phyloP scores from a whole-genome alignment of 2,113 vertebrate genomes.

The Numida meleagris region DNA sequence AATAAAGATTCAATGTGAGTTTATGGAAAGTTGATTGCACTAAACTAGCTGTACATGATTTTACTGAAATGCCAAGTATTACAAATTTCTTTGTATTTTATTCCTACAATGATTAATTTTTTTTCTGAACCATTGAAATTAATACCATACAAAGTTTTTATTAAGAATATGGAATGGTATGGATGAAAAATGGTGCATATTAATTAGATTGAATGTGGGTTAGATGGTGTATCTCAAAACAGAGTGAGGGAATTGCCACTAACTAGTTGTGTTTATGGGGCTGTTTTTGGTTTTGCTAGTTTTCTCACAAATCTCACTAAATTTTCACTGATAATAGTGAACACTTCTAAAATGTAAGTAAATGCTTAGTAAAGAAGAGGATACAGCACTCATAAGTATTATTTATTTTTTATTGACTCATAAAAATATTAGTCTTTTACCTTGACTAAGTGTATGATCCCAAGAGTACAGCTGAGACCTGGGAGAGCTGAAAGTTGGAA shows the following conservation, averaged over 20 bases:
- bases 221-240: neutral
- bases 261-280: neutral
- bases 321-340: neutral
- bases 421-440: neutral
- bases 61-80: neutral
- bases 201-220: neutral
- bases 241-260: neutral
- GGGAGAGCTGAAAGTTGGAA: neutral
- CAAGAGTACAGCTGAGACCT: neutral
- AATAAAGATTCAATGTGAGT: neutral
- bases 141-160: neutral
- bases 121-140: neutral
- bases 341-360: neutral
- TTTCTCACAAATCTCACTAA: neutral
- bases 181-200: neutral
- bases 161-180: neutral
- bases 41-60: neutral
- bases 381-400: neutral
- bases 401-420: neutral
- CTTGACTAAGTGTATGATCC: fast-evolving
- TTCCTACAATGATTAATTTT: neutral
- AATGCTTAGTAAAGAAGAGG: neutral
- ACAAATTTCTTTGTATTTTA: neutral
- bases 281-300: neutral
- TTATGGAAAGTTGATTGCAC: neutral